Evolutionary conservation across 2,888 invertebrate genomes (phyloP).

Genomic region (Tholera decimalis): DNA sequence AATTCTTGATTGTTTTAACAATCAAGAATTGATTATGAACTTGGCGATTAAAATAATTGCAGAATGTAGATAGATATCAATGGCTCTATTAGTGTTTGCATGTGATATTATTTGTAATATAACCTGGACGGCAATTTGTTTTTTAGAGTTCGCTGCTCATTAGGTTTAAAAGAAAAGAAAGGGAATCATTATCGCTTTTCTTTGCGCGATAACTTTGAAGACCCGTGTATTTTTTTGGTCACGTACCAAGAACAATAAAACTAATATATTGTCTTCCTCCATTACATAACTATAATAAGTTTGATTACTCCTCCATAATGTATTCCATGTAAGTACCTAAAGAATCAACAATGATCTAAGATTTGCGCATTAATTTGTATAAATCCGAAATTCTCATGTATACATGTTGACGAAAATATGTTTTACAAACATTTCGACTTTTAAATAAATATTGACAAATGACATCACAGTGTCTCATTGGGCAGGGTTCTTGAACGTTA

Average conservation of each 20-base stretch:
- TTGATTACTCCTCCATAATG: not conserved
- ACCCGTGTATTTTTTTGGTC: conserved; percentile 13
- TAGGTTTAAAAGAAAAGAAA: not conserved
- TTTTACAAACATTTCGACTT: conserved; percentile 11
- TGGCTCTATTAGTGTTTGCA: not conserved
- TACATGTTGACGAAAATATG: conserved; percentile 6
- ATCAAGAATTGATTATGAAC: too few relatives aligned
- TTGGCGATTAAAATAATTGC: not conserved
- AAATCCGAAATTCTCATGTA: not conserved
- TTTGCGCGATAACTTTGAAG: conserved; percentile 3
- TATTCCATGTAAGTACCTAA: not conserved
- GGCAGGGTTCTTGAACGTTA: too few relatives aligned
- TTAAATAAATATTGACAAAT: conserved; percentile 36
- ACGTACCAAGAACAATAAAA: conserved; percentile 19
- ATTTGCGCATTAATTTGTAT: not conserved
- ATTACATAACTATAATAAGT: not conserved
- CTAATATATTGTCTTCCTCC: not conserved
- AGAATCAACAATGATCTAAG: not conserved
- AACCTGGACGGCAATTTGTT: not conserved
- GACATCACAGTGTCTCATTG: too few relatives aligned
- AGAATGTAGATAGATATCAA: not conserved
- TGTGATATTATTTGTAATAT: conserved; percentile 2
- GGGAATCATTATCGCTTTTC: too few relatives aligned
- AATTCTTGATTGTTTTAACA: too few relatives aligned
- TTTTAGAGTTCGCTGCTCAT: not conserved